A percentile compares a stretch with the other conserved stretches of the same genome.
Conservation (phyloP, 35 echinoderm and acorn worm species). For the Heliocidaris erythrogramma region DNA sequence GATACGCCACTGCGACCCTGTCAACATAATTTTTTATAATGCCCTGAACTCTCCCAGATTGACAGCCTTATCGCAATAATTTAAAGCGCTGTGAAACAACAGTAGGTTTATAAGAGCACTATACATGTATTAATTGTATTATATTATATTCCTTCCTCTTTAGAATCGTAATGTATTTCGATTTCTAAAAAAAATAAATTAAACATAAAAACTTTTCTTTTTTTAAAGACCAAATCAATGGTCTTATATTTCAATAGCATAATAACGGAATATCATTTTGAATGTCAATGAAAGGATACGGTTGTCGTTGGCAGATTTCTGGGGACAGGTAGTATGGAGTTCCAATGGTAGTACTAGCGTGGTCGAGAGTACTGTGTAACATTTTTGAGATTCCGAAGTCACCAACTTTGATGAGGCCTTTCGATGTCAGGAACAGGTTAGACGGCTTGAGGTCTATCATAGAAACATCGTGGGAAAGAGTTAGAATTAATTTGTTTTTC, state of each 20-base stretch:
- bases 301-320: constrained; percentile 78
- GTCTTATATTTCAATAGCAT: no score
- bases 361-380: constrained; percentile 66
- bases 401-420: constrained; percentile 76
- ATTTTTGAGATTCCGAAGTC: constrained; percentile 89
- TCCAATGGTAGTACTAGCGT: constrained; percentile 83
- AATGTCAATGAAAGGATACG: constrained; percentile 76
- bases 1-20: no score
- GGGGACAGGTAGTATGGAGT: constrained; percentile 95
- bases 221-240: no score
- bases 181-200: neutral
- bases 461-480: neutral
- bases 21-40: no score
- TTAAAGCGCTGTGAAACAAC: no score
- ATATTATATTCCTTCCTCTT: no score
- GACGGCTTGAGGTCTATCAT: constrained; percentile 86
- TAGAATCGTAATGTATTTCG: no score
- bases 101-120: no score
- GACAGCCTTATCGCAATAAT: no score
- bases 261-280: neutral
- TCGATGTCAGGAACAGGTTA: constrained; percentile 82
- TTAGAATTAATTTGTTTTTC: neutral
- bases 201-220: neutral
- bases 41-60: no score
- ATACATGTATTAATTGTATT: no score